Evolutionary conservation across 2,888 invertebrate genomes (phyloP).

Genomic region (Ophraella communa): DNA sequence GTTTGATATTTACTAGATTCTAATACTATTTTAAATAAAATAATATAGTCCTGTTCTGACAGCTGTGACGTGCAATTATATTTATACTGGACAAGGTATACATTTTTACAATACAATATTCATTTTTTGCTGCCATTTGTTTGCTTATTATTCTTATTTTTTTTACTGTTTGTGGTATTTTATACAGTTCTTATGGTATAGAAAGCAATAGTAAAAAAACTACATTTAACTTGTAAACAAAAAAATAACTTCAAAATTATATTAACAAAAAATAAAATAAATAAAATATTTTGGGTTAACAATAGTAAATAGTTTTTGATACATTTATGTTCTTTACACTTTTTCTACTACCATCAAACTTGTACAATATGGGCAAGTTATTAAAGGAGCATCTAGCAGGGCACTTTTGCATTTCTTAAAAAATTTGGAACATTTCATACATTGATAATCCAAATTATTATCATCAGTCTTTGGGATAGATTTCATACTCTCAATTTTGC

Average conservation of each 20-base stretch:
- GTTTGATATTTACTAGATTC: too few relatives aligned
- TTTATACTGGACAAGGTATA: too few relatives aligned
- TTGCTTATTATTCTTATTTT: too few relatives aligned
- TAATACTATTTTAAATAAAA: too few relatives aligned
- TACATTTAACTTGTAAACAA: neutral
- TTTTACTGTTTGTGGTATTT: too few relatives aligned
- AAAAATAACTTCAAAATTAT: neutral
- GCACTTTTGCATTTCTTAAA: conserved; percentile 61
- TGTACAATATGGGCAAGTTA: conserved; percentile 66
- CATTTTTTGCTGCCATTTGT: too few relatives aligned
- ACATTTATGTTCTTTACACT: neutral
- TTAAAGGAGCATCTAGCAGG: conserved; percentile 35
- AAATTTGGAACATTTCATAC: conserved; percentile 69
- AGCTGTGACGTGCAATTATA: too few relatives aligned
- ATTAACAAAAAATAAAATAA: neutral
- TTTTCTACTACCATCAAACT: conserved; percentile 65
- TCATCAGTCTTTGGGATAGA: conserved; percentile 49
- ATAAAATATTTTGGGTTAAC: too few relatives aligned
- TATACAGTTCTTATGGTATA: too few relatives aligned
- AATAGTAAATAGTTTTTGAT: too few relatives aligned
- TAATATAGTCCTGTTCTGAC: too few relatives aligned
- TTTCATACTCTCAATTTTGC: conserved; percentile 43
- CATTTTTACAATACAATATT: too few relatives aligned
- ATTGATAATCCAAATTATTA: conserved; percentile 63
- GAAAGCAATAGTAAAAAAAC: neutral